Conservation (phyloP, 2,888 invertebrate genomes). For the Drosophila trichaetosa region DNA sequence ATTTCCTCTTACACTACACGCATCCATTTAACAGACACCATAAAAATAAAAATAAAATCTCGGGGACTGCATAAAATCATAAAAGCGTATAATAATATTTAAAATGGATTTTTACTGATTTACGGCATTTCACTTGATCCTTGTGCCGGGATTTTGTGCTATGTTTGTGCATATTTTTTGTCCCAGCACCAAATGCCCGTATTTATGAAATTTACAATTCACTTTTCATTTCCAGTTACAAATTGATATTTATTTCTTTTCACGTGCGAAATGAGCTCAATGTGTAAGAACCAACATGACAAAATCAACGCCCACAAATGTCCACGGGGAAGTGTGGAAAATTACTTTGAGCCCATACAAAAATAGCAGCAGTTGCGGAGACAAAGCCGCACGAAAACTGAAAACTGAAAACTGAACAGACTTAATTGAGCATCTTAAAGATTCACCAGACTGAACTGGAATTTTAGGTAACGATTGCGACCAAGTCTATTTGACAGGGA, state of each 20-base stretch:
- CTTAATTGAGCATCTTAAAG: slow-evolving; percentile 30
- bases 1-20: slow-evolving; percentile 23
- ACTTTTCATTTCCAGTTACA: slow-evolving; percentile 56
- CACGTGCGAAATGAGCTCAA: slow-evolving; percentile 23
- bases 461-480: slow-evolving; percentile 1
- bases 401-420: slow-evolving; percentile 4
- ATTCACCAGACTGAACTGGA: slow-evolving; percentile 22
- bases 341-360: slow-evolving; percentile 22
- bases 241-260: slow-evolving; percentile 66
- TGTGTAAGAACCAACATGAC: slow-evolving; percentile 16
- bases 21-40: slow-evolving; percentile 24
- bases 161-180: slow-evolving; percentile 1
- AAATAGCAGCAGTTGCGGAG: slow-evolving; percentile 9
- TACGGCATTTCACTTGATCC: slow-evolving; percentile 53
- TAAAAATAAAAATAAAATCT: slow-evolving; percentile 43
- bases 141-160: slow-evolving; percentile 11
- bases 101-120: slow-evolving; percentile 66
- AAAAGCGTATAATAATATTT: slow-evolving; percentile 58
- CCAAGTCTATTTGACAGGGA: not conserved
- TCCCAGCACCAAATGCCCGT: slow-evolving; percentile 33
- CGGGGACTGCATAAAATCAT: slow-evolving; percentile 32
- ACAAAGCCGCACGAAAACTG: not conserved
- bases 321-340: slow-evolving; percentile 1
- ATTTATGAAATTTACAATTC: slow-evolving; percentile 56
- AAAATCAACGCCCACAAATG: slow-evolving; percentile 15